Percentiles rank a stretch among this genome's conserved stretches.
These are phyloP conservation scores for Rattus rattus DNA, from an alignment of 2,113 vertebrate genomes.

Conservation along the genomic window DNA sequence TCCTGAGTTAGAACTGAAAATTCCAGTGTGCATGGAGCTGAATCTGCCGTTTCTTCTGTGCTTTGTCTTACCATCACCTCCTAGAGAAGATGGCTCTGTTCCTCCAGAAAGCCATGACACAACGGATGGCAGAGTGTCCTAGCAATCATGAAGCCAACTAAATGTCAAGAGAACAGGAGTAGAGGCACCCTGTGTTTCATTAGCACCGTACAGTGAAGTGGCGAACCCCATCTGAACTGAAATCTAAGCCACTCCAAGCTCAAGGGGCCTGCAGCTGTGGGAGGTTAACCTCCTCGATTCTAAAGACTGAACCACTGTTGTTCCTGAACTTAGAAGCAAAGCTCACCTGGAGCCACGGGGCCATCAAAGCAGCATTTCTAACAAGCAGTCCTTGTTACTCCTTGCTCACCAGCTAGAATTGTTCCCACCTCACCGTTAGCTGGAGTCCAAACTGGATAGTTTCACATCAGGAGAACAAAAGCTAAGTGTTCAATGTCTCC, in stretches of 20 bases:
- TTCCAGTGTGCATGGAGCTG: neutral
- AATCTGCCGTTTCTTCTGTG: neutral
- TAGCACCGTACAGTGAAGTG: constrained; percentile 51
- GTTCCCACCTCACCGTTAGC: neutral
- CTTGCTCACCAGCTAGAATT: neutral
- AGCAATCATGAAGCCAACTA: constrained; percentile 19
- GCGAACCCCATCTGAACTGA: constrained; percentile 42
- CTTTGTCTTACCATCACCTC: neutral
- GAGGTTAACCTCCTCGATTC: neutral
- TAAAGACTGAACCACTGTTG: neutral
- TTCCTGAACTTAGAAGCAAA: neutral
- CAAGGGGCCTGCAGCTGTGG: neutral
- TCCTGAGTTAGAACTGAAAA: neutral
- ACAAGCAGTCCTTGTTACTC: neutral
- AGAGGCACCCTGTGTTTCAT: constrained; percentile 42
- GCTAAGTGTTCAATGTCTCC: neutral
- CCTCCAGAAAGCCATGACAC: neutral
- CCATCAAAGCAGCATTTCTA: neutral
- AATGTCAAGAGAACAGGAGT: constrained; percentile 53
- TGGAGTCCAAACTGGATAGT: neutral
- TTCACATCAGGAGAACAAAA: neutral
- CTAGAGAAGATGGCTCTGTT: neutral
- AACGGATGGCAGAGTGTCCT: neutral
- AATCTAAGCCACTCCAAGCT: constrained; percentile 53
- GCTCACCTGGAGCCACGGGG: neutral